These are phyloP conservation scores for Chironomus riparius DNA, from an alignment of 2,888 invertebrate genomes.

Conservation along the genomic window DNA sequence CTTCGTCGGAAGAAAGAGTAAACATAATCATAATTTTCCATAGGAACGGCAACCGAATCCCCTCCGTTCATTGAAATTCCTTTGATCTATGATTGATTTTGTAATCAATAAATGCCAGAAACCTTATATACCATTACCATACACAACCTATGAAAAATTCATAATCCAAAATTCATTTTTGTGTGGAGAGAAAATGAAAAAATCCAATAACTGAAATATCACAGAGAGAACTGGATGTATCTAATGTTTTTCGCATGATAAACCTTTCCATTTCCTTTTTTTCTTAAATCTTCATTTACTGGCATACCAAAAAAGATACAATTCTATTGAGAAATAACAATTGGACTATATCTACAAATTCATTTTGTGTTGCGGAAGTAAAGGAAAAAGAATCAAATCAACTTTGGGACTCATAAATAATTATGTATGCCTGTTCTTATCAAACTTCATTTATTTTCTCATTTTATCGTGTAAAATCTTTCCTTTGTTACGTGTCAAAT, in stretches of 20 bases:
- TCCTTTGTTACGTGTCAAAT: background rate
- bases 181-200: background rate
- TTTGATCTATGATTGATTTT: conserved; percentile 22
- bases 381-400: background rate
- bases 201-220: background rate
- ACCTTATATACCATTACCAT: background rate
- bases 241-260: background rate
- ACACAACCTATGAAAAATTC: background rate
- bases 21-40: background rate
- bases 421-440: background rate
- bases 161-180: conserved; percentile 15
- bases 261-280: background rate
- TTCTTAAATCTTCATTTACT: too few species aligned
- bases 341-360: background rate
- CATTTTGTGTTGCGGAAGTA: background rate
- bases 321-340: too few species aligned
- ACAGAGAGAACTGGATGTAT: background rate
- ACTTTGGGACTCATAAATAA: background rate
- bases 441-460: background rate
- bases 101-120: background rate
- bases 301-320: too few species aligned
- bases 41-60: background rate
- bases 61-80: background rate
- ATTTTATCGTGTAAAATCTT: background rate
- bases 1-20: too few species aligned